These are phyloP conservation scores for Hymenopus coronatus DNA, from an alignment of 2,888 invertebrate genomes.

Conservation along the genomic window DNA sequence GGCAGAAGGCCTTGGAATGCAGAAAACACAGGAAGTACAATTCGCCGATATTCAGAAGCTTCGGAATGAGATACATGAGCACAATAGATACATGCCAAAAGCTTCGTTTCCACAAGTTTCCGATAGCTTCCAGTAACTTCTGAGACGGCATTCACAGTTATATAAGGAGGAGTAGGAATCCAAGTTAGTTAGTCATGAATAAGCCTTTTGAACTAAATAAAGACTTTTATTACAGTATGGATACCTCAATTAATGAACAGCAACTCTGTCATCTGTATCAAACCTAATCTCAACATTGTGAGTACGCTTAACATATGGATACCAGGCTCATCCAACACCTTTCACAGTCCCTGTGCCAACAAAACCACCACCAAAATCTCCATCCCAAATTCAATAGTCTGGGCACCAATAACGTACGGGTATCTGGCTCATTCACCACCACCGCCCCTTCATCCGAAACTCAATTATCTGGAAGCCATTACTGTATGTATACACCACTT, in stretches of 20 bases:
- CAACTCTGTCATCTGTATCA: background rate
- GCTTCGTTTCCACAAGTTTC: too few relatives aligned
- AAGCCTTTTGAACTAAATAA: background rate
- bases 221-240: background rate
- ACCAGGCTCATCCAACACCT: background rate
- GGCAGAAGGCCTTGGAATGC: too few relatives aligned
- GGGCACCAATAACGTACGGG: background rate
- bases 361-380: background rate
- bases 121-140: too few relatives aligned
- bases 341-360: background rate
- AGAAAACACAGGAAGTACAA: too few relatives aligned
- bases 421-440: background rate
- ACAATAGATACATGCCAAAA: too few relatives aligned
- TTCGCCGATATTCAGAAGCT: too few relatives aligned
- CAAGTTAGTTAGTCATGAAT: too few relatives aligned
- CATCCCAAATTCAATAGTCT: background rate
- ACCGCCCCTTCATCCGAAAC: background rate
- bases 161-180: too few relatives aligned
- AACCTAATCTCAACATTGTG: background rate
- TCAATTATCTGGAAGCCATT: background rate
- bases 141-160: too few relatives aligned
- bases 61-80: too few relatives aligned
- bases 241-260: background rate
- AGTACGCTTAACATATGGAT: background rate
- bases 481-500: background rate